These are phyloP conservation scores for Rotaria macrura DNA, from an alignment of 2,888 invertebrate species.

Conservation along the genomic window DNA sequence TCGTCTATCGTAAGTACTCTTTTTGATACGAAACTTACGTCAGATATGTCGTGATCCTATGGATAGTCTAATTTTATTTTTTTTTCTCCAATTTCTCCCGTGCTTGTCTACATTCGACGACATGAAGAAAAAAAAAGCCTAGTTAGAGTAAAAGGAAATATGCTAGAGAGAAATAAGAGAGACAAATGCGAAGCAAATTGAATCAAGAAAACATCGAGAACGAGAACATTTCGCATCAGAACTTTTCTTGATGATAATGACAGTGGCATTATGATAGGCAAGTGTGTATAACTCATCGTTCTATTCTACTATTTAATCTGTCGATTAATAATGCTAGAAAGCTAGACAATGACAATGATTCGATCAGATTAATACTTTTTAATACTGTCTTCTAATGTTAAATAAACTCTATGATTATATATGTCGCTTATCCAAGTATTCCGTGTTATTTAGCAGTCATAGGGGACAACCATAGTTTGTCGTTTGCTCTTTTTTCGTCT, in stretches of 20 bases:
- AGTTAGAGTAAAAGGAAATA: background rate
- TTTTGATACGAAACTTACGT: background rate
- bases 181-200: background rate
- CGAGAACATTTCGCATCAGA: background rate
- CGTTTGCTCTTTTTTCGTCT: background rate
- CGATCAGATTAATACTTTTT: background rate
- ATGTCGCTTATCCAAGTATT: background rate
- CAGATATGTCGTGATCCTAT: background rate
- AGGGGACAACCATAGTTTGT: background rate
- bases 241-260: background rate
- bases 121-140: background rate
- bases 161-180: background rate
- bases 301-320: background rate
- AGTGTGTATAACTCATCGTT: background rate
- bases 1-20: background rate
- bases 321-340: background rate
- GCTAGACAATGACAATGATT: background rate
- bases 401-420: background rate
- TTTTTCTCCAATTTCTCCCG: background rate
- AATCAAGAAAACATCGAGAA: background rate
- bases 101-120: background rate
- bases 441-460: background rate
- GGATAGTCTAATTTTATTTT: background rate
- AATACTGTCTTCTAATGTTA: background rate
- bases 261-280: background rate